Conservation (phyloP, 2,888 invertebrate genomes). For the Nephrotoma guestfalica region DNA sequence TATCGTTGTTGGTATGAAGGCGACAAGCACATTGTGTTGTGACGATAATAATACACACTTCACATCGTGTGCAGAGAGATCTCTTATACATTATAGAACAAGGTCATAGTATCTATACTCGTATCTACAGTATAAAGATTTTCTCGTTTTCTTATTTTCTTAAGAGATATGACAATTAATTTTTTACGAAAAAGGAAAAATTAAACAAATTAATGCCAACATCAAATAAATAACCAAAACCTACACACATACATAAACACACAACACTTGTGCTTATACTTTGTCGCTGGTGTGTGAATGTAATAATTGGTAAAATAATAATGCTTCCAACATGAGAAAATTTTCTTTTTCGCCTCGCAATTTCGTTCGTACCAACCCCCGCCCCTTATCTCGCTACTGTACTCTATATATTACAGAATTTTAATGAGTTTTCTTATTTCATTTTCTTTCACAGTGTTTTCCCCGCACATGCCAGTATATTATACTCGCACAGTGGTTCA, state of each 20-base stretch:
- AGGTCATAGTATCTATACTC: neutral
- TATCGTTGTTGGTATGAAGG: neutral
- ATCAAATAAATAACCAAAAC: neutral
- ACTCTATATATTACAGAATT: neutral
- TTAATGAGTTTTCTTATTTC: neutral
- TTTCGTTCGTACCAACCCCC: neutral
- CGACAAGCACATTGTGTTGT: neutral
- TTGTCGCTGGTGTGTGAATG: neutral
- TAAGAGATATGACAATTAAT: neutral
- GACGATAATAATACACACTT: neutral
- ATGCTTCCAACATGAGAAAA: neutral
- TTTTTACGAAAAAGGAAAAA: neutral
- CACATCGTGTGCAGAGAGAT: neutral
- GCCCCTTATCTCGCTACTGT: neutral
- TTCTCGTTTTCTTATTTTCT: neutral
- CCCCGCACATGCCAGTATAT: neutral
- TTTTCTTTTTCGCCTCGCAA: neutral
- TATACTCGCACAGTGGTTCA: neutral
- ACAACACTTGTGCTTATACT: neutral
- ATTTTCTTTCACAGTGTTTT: neutral
- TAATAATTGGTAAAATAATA: neutral
- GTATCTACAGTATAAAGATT: neutral
- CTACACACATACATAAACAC: neutral
- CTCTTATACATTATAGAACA: neutral
- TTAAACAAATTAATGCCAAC: neutral